Base-by-base conservation (phyloP, 2,797 vertebrate species). In the Microctenopoma lineatum region DNA sequence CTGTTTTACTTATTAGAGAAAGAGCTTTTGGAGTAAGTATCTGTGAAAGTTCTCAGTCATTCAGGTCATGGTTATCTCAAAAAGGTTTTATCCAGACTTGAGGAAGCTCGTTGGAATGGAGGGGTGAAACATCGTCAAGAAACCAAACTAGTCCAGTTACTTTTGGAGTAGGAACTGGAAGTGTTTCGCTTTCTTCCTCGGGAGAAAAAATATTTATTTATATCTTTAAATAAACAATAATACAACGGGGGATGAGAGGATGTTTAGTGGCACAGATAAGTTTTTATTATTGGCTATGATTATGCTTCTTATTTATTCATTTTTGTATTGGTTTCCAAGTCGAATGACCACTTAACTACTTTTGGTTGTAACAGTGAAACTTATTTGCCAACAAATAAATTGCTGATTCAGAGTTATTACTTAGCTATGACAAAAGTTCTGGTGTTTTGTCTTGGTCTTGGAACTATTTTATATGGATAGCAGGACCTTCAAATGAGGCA, bases 301-400 rank as follows among this genome's bases (percentile, higher is more conserved):
- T 73, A 81, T 87, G 53, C 73, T 91, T 86, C 93, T 95, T 96
- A 96, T 96, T 96, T 95, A 95, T 97, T 95, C 92, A 90, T 95
- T 95, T 96, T 96, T 97, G 93, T 96, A 96, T 75, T 41, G 92
- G 92, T 95, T 95, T 94, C 90, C 92, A 85, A 95, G 94, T 92
- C 94, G 92, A 95, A 95, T 95, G 95, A 95, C 94, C 94, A 95
- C 95, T 95, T 96, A 94, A 96, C 95, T 96, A 96, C 96, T 96
- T 96, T 96, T 95, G 97, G 96, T 97, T 98, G 96, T 97, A 96
- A 96, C 95, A 95, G 96, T 97, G 95, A 95, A 96, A 96, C 92
- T 95, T 96, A 96, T 97, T 96, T 96, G 95, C 96, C 95, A 96
- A 96, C 94, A 96, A 97, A 96, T 97, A 97, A 98, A 97, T 95